Base-by-base conservation (phyloP, 2,113 vertebrate genomes). In the Otolemur garnettii region DNA sequence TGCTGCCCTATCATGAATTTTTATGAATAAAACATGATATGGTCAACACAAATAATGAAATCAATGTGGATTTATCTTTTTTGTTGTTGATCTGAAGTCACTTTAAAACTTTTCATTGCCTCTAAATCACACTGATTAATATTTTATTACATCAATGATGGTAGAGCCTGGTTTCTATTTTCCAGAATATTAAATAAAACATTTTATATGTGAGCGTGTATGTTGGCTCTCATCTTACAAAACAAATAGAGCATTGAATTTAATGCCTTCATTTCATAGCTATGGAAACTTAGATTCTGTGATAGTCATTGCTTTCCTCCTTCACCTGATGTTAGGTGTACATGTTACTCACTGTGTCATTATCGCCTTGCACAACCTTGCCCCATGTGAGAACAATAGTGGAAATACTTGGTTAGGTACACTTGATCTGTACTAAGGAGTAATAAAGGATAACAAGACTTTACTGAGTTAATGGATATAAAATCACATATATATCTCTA, bases 111-210 rank as follows among this genome's bases (percentile, higher is more conserved):
- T 91, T 81, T n/a, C 5, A 64, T 26, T 72, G 6, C n/a, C 45
- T 75, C 11, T 93, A 78, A 87, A 30, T 74, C 82, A 75, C 7
- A 60, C 17, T 45, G 21, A 33, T 45, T 57, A 85, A 74, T 74
- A 81, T 75, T 85, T 85, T 62, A 28, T 50, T 68, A 68, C 28
- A 57, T 45, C 53, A 4, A 78, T 66, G 22, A 55, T 6, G n/a
- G 5, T 71, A 71, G 26, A 78, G 62, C 18, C 74, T 60, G 22
- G 24, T 33, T 90, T 4, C 50, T 74, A 57, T 68, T 72, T 91
- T 75, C 8, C n/a, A 92, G 75, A 82, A 79, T 90, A 35, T 62
- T 83, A 57, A 72, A 64, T 93, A 30, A 83, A 71, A 74, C 42
- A 33, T 84, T 82, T 53, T 62, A 64, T 75, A 10, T 79, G 0